phyloP scores from a whole-genome alignment of 2,113 vertebrate species.

The Neodontobutis hainanensis region DNA sequence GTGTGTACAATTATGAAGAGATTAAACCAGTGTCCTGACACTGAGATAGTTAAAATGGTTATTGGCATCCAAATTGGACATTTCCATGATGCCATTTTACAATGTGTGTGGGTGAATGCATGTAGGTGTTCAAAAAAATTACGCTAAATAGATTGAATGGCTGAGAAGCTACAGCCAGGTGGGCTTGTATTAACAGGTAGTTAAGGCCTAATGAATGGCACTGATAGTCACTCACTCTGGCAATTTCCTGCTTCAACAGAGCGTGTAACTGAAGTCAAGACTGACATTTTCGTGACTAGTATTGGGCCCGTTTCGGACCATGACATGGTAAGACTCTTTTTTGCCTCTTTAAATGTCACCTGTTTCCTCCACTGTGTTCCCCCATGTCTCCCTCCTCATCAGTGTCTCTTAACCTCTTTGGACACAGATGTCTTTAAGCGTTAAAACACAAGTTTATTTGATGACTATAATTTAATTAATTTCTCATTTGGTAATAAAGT shows the following conservation, averaged over 20 bases:
- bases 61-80: constrained; percentile 40
- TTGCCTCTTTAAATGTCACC: constrained; percentile 69
- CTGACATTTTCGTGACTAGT: constrained; percentile 99
- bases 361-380: constrained; percentile 11
- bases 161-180: constrained; percentile 75
- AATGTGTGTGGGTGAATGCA: constrained; percentile 9
- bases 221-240: constrained; percentile 86
- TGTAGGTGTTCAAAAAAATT: constrained; percentile 28
- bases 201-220: constrained; percentile 78
- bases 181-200: constrained; percentile 78
- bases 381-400: constrained; percentile 9
- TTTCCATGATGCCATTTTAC: constrained; percentile 18
- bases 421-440: constrained; percentile 15
- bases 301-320: constrained; percentile 98
- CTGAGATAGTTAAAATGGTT: constrained; percentile 42
- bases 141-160: constrained; percentile 61
- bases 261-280: constrained; percentile 99
- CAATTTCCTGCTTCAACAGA: constrained; percentile 97
- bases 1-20: constrained; percentile 33
- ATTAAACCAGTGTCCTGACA: constrained; percentile 30
- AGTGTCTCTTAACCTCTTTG: constrained; percentile 5
- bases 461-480: constrained; percentile 44
- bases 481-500: constrained; percentile 51
- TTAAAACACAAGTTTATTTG: constrained; percentile 45
- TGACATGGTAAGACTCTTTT: constrained; percentile 91